Base-by-base conservation (phyloP, 1,140 invertebrate genomes). In the Leucophenga varia region DNA sequence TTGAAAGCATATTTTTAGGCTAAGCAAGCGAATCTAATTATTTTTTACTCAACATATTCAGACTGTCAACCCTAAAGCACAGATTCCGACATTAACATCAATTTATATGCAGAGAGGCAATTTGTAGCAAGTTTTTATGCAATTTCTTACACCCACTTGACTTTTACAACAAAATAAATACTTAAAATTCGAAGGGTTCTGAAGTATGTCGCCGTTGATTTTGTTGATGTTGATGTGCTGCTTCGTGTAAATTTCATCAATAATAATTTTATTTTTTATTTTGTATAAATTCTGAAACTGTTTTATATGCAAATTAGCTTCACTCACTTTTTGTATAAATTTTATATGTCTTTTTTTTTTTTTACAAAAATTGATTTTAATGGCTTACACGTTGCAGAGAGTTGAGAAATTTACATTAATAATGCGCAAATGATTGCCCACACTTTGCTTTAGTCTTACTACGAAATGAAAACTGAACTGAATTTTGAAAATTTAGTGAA, bases 61-160 rank as follows among this genome's bases (percentile, higher is more conserved):
- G n/a, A n/a, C n/a, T n/a, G n/a, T n/a, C n/a, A n/a, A n/a, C n/a
- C n/a, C n/a, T n/a, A n/a, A n/a, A n/a, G n/a, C n/a, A n/a, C n/a
- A n/a, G 39, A 12, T 32, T 25, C 22, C 22, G 10, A 63, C 60
- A 74, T 74, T 72, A 74, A 72, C 72, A 40, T 60, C 65, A 72
- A 74, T 74, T 74, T 74, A 74, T 74, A 74, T 74, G 72, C 72
- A 74, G 61, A 74, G n/a, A n/a, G 69, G 57, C 68, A 72, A 70
- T 72, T 67, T 74, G 55, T 54, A 71, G 58, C 54, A 61, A 64
- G 67, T 74, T 73, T n/a, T 73, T 73, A 73, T 52, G 64, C 52
- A 69, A 74, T 73, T 73, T 71, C 59, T 68, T 70, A 64, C 60
- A 65, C 43, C 55, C 64, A 74, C 67, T 74, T 74, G 71, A 74